These are phyloP conservation scores for Delphinus delphis DNA, from an alignment of 2,113 vertebrate species.

Conservation along the genomic window DNA sequence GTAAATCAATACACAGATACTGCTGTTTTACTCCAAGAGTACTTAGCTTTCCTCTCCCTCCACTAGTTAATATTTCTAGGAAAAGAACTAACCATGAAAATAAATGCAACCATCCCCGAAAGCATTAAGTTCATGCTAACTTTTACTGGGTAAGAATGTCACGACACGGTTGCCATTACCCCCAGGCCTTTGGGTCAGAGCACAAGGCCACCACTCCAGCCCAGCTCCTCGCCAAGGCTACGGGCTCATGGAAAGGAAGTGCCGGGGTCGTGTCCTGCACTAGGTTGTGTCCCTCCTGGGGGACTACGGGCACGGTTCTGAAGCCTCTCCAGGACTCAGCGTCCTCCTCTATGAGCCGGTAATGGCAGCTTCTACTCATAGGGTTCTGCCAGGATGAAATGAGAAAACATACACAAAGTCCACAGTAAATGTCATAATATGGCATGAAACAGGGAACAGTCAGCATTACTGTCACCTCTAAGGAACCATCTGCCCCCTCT, in stretches of 20 bases:
- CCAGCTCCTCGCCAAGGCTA: not conserved
- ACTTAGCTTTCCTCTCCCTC: not conserved
- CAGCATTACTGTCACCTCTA: not conserved
- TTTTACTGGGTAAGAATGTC: not conserved
- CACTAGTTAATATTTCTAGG: not conserved
- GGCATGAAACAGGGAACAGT: not conserved
- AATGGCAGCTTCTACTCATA: not conserved
- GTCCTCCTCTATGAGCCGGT: not conserved
- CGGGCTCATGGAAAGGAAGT: not conserved
- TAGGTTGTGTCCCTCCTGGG: not conserved
- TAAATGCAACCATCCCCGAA: not conserved
- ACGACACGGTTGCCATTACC: not conserved
- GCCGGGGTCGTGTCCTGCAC: rapidly evolving
- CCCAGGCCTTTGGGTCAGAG: not conserved
- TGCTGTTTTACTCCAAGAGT: not conserved
- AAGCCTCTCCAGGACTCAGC: not conserved
- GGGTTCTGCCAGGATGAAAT: not conserved
- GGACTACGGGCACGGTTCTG: not conserved
- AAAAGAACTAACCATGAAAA: conserved; percentile 41
- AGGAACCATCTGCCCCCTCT: not conserved
- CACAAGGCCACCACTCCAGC: not conserved
- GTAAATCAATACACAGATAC: not conserved
- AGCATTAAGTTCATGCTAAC: not conserved
- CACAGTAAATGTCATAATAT: rapidly evolving
- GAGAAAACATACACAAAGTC: not conserved